Conservation (phyloP, 2,797 vertebrate species). For the Chanos chanos region DNA sequence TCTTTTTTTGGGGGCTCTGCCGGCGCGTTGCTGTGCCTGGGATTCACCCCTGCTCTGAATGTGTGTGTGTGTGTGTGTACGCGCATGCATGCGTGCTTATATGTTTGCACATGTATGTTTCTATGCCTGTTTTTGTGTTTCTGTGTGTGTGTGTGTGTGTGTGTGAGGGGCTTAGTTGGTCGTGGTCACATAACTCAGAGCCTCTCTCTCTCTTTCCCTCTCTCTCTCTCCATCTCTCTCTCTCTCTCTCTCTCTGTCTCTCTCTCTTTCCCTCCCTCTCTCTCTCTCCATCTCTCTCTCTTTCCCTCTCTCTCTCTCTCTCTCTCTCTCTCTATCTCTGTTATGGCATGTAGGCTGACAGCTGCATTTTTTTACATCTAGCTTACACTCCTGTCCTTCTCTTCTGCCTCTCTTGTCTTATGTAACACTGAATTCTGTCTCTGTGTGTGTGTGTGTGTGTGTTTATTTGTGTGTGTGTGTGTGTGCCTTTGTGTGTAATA, state of each 20-base stretch:
- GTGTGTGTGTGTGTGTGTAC: not conserved
- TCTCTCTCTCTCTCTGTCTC: not conserved
- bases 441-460: not conserved
- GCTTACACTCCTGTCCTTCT: constrained; percentile 5
- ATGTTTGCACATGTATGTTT: constrained; percentile 19
- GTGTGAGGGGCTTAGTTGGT: not conserved
- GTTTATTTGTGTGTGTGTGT: not conserved
- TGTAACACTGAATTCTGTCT: not conserved
- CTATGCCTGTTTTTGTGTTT: no score
- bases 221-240: not conserved
- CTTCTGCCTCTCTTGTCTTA: not conserved
- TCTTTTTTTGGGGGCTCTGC: no score
- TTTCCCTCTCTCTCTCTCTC: no score
- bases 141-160: not conserved
- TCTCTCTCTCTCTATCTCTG: not conserved
- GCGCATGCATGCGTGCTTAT: not conserved
- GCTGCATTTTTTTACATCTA: constrained; percentile 4
- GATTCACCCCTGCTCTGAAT: no score
- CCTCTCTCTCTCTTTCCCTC: not conserved
- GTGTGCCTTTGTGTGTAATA: constrained; percentile 26
- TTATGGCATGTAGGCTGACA: constrained; percentile 14
- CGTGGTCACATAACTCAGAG: not conserved
- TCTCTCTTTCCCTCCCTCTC: not conserved
- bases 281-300: not conserved
- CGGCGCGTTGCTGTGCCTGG: no score